These are phyloP conservation scores for Drosophila infuscata DNA, from an alignment of 2,888 invertebrate genomes.

Conservation along the genomic window DNA sequence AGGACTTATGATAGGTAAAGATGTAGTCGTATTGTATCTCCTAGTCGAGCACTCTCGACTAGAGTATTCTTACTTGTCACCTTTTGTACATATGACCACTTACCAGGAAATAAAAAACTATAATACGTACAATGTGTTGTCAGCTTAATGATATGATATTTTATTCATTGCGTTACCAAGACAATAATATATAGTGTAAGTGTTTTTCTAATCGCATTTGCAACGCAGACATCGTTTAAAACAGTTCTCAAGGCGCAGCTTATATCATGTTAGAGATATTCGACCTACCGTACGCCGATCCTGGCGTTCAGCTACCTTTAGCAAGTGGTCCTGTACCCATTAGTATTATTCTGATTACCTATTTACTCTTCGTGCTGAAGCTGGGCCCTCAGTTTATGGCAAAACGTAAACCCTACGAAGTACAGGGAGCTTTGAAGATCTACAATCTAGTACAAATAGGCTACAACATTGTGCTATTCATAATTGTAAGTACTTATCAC, in stretches of 20 bases:
- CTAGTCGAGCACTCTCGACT: too few species aligned
- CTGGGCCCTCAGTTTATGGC: constrained; percentile 31
- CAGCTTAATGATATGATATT: too few species aligned
- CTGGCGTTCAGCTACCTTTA: constrained; percentile 12
- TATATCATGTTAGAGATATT: constrained; percentile 23
- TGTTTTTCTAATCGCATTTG: background rate
- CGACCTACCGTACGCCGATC: constrained; percentile 28
- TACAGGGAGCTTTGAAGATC: constrained; percentile 17
- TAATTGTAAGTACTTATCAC: constrained; percentile 4
- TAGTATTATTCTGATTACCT: background rate
- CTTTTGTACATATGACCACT: too few species aligned
- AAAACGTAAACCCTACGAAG: constrained; percentile 31
- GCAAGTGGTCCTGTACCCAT: constrained; percentile 14
- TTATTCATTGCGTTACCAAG: too few species aligned
- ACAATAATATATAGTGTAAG: too few species aligned
- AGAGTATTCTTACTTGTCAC: too few species aligned
- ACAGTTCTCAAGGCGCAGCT: background rate
- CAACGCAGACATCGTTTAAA: background rate
- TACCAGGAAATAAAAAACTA: too few species aligned
- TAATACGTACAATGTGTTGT: too few species aligned
- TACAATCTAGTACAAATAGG: constrained; percentile 32
- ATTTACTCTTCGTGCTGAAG: constrained; percentile 29
- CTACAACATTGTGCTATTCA: constrained; percentile 30
- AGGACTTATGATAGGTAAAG: too few species aligned
- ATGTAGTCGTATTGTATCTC: too few species aligned